Base-by-base conservation (phyloP, 2,797 vertebrate genomes). In the Gila robusta region DNA sequence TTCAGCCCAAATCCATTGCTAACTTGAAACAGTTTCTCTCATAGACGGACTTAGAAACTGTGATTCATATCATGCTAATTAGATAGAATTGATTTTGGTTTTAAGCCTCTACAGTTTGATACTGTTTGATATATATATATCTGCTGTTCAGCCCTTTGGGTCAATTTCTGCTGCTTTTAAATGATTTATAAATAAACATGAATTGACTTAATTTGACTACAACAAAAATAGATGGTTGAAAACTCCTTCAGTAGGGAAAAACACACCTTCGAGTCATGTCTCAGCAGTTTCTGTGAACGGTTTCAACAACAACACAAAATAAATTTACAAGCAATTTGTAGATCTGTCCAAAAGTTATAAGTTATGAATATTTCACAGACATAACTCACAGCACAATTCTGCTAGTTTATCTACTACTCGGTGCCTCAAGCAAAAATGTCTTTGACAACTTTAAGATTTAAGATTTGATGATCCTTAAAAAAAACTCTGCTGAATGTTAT, bases 221-320 rank as follows among this genome's bases (percentile, higher is more conserved):
- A 41, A 26, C n/a, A 62, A 79, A 62, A 79, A 64, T 62, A 79
- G 76, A 79, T 17, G 35, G 23, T 39, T 78, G 23, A 28, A 62
- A 62, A 26, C 35, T 9, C 8, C 7, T 78, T 59, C 52, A 78
- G 12, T 59, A 19, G 35, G 12, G 6, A 41, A 44, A 70, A 41
- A 73, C n/a, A 39, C 32, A 17, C 37, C 23, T 79, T 62, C 4
- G 62, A 41, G 14, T 62, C 74, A 77, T 56, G 32, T 37, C 56
- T 26, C 8, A 35, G 19, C 47, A 21, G 47, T 32, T 35, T 52
- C 26, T 41, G 35, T n/a, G 23, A 67, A 67, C 3, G 17, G 32
- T 67, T 67, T 67, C 17, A 67, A 16, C 26, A 67, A 32, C 28
- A 67, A 19, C 66, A 67, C 16, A 21, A 67, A 10, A 67, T 0